Base-by-base conservation (phyloP, 2,113 vertebrate genomes). In the Centropristis striata region DNA sequence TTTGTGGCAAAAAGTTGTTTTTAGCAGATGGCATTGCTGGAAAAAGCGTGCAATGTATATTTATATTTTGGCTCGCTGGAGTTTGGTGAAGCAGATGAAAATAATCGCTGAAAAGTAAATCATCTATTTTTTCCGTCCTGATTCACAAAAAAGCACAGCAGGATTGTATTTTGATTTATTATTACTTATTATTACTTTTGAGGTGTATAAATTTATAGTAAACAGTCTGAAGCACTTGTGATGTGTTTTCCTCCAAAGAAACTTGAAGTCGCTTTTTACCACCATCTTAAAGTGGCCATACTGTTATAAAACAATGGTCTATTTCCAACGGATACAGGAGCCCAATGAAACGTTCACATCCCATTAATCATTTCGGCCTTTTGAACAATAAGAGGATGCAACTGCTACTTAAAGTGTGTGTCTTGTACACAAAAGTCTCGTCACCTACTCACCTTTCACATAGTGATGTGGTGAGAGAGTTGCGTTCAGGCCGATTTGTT, bases 351-450 rank as follows among this genome's bases (percentile, higher is more conserved):
- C 55, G 2, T 16, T 75, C 76, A 63, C 51, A 61, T 71, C 72
- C 71, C 79, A 23, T 88, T 54, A 78, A 86, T 93, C 86, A 83
- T 12, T 53, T 39, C 5, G 25, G 60, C 36, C 28, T 42, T 78
- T 47, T 64, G 63, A 61, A 93, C 93, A 94, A 95, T 95, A 49
- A 83, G 86, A 93, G 93, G 93, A 95, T 94, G 73, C 87, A 67
- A 91, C 84, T 80, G 84, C 51, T 51, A 50, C 81, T 77, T 60
- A 27, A 80, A 78, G 82, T 27, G 57, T 77, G 73, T 59, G 69
- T 73, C 66, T 63, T 2, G 7, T 78, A 78, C 76, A 82, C 84
- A 80, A 54, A 73, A 53, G 80, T 81, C 67, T 74, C 9, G 8
- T 83, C 83, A 87, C 83, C 84, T 75, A 25, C 76, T 91, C 88